Evolutionary conservation across 1,140 invertebrate genomes (phyloP), one percentile per base, ranked within the genome.

Genomic region (Lasioglossum albipes): DNA sequence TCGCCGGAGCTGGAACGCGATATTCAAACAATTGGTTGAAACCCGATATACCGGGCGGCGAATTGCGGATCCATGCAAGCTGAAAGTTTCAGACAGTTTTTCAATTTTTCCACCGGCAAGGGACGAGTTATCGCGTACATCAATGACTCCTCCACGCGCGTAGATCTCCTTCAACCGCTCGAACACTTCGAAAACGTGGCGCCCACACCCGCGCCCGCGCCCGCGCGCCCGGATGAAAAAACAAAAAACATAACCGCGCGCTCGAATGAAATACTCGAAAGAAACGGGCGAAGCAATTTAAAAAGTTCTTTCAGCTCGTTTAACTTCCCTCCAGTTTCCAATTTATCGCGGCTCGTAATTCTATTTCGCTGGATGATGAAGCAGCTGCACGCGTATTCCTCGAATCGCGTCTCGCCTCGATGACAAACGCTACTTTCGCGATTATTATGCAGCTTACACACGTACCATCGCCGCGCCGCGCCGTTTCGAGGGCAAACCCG

Each of bases 401-500:
- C 13, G 49, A 45, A 31, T 66, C 18, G 45, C 31, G n/a, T 22
- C 36, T 49, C 31, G 16, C 31, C 31, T 6, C 36, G 27, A 13
- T 27, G 77, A 79, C 22, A 22, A 74, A 73, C 69, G 49, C n/a
- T 13, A 6, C 2, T 72, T 9, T 57, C 59, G 22, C 20, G 45
- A 72, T 74, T 59, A 79, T 79, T 79, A 79, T 66, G 77, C 70
- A 49, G 61, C n/a, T 66, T 79, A 31, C 62, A 57, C 36, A 18
- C 18, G 61, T 36, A 18, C 7, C 4, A 10, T 13, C 41, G 9
- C 16, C 18, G 18, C 1, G 45, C n/a, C 12, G 41, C 41, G 9
- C 16, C 18, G 18, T 2, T 57, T 31, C 12, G 41, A 41, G 52
- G n/a, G 36, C 7, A 22, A 18, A n/a, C 5, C 5, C 9, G 3